Conservation (phyloP, 2,888 invertebrate species). For the Podabrus alpinus region DNA sequence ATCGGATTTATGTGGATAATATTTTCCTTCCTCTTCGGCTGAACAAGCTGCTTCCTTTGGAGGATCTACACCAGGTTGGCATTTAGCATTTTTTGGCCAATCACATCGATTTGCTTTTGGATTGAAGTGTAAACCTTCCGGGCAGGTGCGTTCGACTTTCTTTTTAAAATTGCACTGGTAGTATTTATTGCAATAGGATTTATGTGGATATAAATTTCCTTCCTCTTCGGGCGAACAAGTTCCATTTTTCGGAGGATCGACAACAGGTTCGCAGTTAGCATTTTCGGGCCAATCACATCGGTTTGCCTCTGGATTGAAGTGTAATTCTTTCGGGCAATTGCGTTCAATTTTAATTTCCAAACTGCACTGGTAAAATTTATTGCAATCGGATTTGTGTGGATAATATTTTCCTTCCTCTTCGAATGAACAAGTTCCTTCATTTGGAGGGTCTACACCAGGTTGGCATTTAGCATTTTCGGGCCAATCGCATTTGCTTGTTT, state of each 20-base stretch:
- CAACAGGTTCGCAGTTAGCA: slow-evolving; percentile 23
- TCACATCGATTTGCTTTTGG: too few relatives aligned
- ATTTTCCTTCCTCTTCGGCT: too few relatives aligned
- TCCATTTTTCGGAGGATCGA: too few relatives aligned
- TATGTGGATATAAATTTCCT: slow-evolving; percentile 16
- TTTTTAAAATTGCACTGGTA: too few relatives aligned
- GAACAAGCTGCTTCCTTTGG: too few relatives aligned
- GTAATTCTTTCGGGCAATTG: slow-evolving; percentile 30
- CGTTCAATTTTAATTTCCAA: slow-evolving; percentile 19
- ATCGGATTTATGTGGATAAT: too few relatives aligned
- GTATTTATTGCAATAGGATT: too few relatives aligned
- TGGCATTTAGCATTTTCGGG: slow-evolving; percentile 29
- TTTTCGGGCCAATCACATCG: slow-evolving; percentile 34
- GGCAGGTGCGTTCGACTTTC: too few relatives aligned
- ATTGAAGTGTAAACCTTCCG: slow-evolving; percentile 32
- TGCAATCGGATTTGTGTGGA: slow-evolving; percentile 27
- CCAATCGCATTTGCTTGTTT: slow-evolving; percentile 31
- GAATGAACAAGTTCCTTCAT: neutral
- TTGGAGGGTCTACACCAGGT: too few relatives aligned
- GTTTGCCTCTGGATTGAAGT: slow-evolving; percentile 28
- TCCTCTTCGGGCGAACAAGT: neutral
- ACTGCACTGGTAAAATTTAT: slow-evolving; percentile 32
- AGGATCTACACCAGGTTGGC: too few relatives aligned
- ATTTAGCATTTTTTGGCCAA: too few relatives aligned
- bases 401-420: slow-evolving; percentile 4